phyloP scores from a whole-genome alignment of 2,888 invertebrate species.

The Drosophila nigricruria region DNA sequence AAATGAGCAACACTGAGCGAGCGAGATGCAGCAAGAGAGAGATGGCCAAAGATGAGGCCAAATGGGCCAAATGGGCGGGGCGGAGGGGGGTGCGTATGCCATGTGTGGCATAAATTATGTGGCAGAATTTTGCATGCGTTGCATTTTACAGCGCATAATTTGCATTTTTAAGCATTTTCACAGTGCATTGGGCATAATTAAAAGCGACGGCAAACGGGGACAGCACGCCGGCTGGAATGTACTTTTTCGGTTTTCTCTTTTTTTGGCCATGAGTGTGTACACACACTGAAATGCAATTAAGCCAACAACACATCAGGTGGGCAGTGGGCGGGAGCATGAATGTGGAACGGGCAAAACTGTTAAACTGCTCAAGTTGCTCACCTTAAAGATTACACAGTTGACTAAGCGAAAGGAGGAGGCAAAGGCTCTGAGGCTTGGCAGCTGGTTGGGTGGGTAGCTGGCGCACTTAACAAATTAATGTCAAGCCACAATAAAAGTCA shows the following conservation, averaged over 20 bases:
- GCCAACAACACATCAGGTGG: conserved; percentile 22
- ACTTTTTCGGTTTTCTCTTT: conserved; percentile 7
- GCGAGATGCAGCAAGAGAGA: conserved; percentile 16
- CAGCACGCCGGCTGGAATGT: conserved; percentile 16
- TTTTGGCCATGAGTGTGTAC: conserved; percentile 31
- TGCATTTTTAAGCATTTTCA: conserved; percentile 78
- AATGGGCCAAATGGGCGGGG: neutral
- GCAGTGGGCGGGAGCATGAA: neutral
- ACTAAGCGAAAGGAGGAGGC: conserved; percentile 20
- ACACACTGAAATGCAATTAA: conserved; percentile 65
- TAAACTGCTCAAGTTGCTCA: conserved; percentile 44
- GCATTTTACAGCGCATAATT: conserved; percentile 75
- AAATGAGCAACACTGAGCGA: conserved; percentile 19
- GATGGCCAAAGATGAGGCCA: neutral
- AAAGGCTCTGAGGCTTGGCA: neutral
- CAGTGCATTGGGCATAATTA: conserved; percentile 76
- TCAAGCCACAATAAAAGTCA: conserved; percentile 81
- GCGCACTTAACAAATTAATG: conserved; percentile 80
- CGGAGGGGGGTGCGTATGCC: no score
- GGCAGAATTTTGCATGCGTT: conserved; percentile 66
- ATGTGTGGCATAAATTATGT: conserved; percentile 71
- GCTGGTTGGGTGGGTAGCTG: conserved; percentile 46
- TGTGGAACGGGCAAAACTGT: conserved; percentile 6
- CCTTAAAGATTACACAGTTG: conserved; percentile 60
- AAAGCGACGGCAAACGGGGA: conserved; percentile 45